Base-by-base conservation (phyloP, 1,140 invertebrate species). In the Homalodisca vitripennis region DNA sequence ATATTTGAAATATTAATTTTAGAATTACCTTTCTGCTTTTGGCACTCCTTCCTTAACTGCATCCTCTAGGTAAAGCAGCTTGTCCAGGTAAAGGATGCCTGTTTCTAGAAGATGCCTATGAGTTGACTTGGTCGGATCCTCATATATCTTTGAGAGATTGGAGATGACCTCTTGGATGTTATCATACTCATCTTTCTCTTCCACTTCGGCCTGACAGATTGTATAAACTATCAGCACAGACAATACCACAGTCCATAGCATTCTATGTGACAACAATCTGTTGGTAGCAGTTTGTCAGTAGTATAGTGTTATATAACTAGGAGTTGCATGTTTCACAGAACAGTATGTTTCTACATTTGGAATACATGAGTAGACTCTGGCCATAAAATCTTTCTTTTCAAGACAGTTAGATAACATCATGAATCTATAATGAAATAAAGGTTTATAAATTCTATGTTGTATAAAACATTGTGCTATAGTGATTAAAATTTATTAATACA, bases 1-100 rank as follows among this genome's bases (percentile, higher is more conserved):
- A n/a, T n/a, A 41, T 41, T 41, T 41, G 17, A 51, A 51, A n/a
- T n/a, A n/a, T n/a, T n/a, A n/a, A n/a, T n/a, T n/a, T n/a, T n/a
- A n/a, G n/a, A 51, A 6, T 20, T 51, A 51, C 48, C 48, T 51
- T n/a, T 51, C 48, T n/a, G 48, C 48, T 51, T 51, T 51, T 3
- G n/a, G 14, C 17, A 51, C 48, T n/a, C 48, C 48, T 3, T 14
- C 48, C n/a, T 51, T 51, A 51, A 51, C 48, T 20, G 17, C 48
- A 3, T 20, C 3, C 17, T 51, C 48, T 3, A 51, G 48, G 3
- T 20, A 20, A 3, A 20, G 14, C 48, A 51, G 48, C 48, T 51
- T 51, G n/a, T 51, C 48, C 6, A 51, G n/a, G n/a, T 51, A 51
- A 22, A 51, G 48, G 3, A 51, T 51, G 2, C 48, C 48, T 20